Conservation (phyloP, 2,797 vertebrate species). For the Periparus ater region DNA sequence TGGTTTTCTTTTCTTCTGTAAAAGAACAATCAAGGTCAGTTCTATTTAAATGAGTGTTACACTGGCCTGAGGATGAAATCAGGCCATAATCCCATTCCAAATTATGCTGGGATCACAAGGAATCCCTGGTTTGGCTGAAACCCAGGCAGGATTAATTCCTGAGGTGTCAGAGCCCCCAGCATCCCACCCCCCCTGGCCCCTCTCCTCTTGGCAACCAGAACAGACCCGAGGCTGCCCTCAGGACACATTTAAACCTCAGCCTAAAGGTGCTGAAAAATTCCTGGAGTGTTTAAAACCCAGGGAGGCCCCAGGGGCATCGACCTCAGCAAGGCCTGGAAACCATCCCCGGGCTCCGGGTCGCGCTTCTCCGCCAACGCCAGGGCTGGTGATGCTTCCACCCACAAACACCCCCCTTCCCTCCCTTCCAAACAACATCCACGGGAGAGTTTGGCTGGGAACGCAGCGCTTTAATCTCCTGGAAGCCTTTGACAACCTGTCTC, state of each 20-base stretch:
- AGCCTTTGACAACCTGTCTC: constrained; percentile 74
- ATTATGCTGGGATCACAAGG: neutral
- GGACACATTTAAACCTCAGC: neutral
- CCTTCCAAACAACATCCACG: constrained; percentile 34
- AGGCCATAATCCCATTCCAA: neutral
- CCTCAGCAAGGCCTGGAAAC: neutral
- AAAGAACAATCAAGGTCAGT: neutral
- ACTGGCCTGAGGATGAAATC: neutral
- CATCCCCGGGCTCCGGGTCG: neutral
- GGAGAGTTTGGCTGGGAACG: constrained; percentile 41
- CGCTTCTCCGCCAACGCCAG: accelerated
- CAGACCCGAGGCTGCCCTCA: neutral
- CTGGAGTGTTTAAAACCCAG: neutral
- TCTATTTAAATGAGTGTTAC: neutral
- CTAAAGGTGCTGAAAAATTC: neutral
- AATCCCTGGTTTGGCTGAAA: neutral
- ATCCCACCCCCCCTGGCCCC: neutral
- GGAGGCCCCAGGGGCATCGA: neutral
- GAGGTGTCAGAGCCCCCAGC: neutral
- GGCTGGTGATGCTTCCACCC: neutral
- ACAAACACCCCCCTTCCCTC: neutral
- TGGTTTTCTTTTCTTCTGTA: neutral
- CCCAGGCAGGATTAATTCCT: neutral
- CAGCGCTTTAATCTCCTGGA: constrained; percentile 70
- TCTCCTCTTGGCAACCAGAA: neutral